A percentile compares a stretch with the other conserved stretches of the same genome.
Evolutionary conservation across 2,113 vertebrate genomes (phyloP).

Genomic region (Hippocampus comes): DNA sequence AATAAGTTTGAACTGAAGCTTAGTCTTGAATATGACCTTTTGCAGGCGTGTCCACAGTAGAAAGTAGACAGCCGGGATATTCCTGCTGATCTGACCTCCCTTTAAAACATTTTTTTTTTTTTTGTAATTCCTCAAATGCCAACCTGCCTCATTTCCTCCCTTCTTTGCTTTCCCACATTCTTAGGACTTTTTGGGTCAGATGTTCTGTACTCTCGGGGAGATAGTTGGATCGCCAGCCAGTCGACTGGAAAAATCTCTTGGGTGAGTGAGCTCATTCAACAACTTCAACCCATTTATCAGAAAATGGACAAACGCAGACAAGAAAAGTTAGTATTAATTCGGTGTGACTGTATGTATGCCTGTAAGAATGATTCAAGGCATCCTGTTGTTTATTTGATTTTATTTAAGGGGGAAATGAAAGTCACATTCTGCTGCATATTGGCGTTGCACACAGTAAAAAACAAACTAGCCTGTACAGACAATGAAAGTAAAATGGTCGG

Average conservation of each 20-base stretch:
- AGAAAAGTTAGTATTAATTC: not conserved
- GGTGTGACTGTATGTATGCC: not conserved
- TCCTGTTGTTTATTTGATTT: not conserved
- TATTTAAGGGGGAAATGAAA: not conserved
- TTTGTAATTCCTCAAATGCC: not conserved
- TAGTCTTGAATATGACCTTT: not conserved
- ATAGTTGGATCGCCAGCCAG: slow-evolving; percentile 91
- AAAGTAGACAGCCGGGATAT: not conserved
- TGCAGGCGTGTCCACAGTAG: slow-evolving; percentile 9
- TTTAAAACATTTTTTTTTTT: slow-evolving; percentile 1
- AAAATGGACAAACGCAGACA: not conserved
- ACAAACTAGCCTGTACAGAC: not conserved
- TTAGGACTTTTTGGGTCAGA: slow-evolving; percentile 93
- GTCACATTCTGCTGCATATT: not conserved
- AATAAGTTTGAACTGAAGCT: not conserved
- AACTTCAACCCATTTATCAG: not conserved
- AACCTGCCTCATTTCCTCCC: not conserved
- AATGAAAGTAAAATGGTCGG: not conserved
- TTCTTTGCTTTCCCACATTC: slow-evolving; percentile 5
- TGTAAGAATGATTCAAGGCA: not conserved
- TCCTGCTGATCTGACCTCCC: not conserved
- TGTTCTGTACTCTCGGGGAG: slow-evolving; percentile 92
- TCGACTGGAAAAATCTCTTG: slow-evolving; percentile 89
- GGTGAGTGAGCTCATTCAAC: slow-evolving; percentile 72
- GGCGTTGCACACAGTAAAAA: not conserved